Conservation (phyloP, 2,888 invertebrate genomes). For the Rhimphoctona megacephalus region DNA sequence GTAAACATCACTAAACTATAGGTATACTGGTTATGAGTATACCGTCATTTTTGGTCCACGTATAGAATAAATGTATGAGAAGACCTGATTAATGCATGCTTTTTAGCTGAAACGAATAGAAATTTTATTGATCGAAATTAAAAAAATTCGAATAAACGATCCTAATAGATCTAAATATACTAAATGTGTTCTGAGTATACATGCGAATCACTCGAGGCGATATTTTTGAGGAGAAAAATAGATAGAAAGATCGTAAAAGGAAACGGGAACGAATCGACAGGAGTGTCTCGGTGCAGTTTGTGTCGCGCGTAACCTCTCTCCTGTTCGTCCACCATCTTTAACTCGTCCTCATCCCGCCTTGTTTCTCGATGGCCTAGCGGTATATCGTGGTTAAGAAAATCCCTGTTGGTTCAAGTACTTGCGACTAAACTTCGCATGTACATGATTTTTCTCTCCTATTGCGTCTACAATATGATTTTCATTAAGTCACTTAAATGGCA, state of each 20-base stretch:
- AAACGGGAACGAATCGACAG: slow-evolving; percentile 81
- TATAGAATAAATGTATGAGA: too few species aligned
- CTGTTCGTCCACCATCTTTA: slow-evolving; percentile 31
- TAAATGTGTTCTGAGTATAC: too few species aligned
- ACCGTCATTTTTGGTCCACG: too few species aligned
- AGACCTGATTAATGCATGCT: too few species aligned
- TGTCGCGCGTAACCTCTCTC: slow-evolving; percentile 28
- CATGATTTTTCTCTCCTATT: slow-evolving; percentile 20
- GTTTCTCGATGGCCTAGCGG: slow-evolving; percentile 68
- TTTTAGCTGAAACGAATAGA: too few species aligned
- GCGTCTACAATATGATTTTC: background rate
- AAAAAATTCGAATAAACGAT: too few species aligned
- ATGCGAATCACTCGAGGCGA: slow-evolving; percentile 22
- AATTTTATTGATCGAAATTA: too few species aligned
- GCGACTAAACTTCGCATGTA: background rate
- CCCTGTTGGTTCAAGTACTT: slow-evolving; percentile 66
- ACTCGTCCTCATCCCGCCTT: slow-evolving; percentile 50
- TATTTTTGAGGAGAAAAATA: slow-evolving; percentile 9
- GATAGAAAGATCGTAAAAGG: slow-evolving; percentile 70
- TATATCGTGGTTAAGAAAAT: slow-evolving; percentile 71
- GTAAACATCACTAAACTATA: too few species aligned
- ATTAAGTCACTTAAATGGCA: too few species aligned
- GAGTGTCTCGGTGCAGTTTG: slow-evolving; percentile 59
- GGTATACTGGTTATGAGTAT: too few species aligned
- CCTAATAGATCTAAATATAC: too few species aligned